Evolutionary conservation across 1,140 invertebrate species (phyloP), one percentile per base, ranked within the genome.

Genomic region (Rhynchophorus ferrugineus): DNA sequence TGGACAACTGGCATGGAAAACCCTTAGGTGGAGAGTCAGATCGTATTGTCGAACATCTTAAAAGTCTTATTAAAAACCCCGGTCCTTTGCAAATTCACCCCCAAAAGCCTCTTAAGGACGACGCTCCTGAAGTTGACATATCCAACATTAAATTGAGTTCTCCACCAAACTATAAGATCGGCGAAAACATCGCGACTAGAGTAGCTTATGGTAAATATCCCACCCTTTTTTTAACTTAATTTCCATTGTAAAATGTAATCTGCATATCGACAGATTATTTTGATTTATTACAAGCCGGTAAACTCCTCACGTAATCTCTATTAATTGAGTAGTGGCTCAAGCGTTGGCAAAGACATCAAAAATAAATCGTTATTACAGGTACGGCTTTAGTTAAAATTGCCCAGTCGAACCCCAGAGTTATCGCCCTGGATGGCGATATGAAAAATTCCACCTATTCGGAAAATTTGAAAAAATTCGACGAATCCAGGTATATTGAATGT

Each of bases 361-460:
- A 49, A 22, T 35, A 18, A n/a, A 35, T 29, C 8, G 6, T 33
- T 33, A 33, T 20, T 0, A 42, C 24, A 46, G 47, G 60, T 33
- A 89, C 81, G 46, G 96, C 89, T 20, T 72, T 99, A 16, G 85
- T 86, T 14, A 99, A 98, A 74, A 75, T 89, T 49, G 95, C 87
- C 0, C 79, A 88, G 53, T 83, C 75, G 52, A 95, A 93, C 71
- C 63, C 78, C 13, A 76, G 91, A 47, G 90, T 98, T 5, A 82
- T 98, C 65, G 92, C 89, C 43, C 69, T 97, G 41, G 95, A 98
- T 71, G 94, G 89, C 42, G 96, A 99, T 68, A 98, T 94, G 22
- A 99, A 98, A 73, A 99, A 99, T 70, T 98, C 95, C 0, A 99
- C 97, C 0, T 99, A 85, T 71, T 88, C 95, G 14, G 89, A 95